Conservation (phyloP, 2,797 vertebrate genomes). For the Anableps anableps region DNA sequence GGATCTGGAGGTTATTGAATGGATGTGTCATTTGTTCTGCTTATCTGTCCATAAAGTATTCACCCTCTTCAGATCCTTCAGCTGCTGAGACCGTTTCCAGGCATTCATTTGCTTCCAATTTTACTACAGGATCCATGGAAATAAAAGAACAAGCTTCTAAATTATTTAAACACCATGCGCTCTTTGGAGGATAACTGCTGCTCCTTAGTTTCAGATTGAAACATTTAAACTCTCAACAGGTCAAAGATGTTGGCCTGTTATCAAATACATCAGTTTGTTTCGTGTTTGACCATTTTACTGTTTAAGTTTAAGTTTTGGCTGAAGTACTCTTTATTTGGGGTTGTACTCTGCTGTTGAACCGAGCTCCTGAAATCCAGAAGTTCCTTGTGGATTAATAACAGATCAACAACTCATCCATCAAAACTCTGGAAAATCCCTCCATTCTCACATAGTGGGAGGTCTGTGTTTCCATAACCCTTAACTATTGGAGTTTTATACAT, state of each 20-base stretch:
- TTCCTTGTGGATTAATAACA: background rate
- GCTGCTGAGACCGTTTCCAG: background rate
- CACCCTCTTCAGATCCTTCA: too few relatives aligned
- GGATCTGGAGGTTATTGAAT: slow-evolving; percentile 71
- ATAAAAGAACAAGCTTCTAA: background rate
- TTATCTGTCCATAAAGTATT: background rate
- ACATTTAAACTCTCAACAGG: background rate
- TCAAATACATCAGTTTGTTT: background rate
- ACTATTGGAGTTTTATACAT: too few relatives aligned
- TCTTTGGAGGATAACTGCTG: background rate
- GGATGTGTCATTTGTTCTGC: background rate
- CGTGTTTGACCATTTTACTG: background rate
- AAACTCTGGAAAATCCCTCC: background rate
- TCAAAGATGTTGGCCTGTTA: background rate
- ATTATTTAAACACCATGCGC: background rate
- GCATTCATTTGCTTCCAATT: background rate
- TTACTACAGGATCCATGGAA: background rate
- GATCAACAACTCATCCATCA: background rate
- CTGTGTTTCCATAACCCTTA: background rate
- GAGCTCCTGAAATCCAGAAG: background rate
- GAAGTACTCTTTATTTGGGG: background rate
- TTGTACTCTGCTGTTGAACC: background rate
- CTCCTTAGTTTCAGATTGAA: background rate
- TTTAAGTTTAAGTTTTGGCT: background rate
- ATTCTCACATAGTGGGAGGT: background rate